Conservation (phyloP, 2,888 invertebrate genomes). For the Troides oblongomaculatus region DNA sequence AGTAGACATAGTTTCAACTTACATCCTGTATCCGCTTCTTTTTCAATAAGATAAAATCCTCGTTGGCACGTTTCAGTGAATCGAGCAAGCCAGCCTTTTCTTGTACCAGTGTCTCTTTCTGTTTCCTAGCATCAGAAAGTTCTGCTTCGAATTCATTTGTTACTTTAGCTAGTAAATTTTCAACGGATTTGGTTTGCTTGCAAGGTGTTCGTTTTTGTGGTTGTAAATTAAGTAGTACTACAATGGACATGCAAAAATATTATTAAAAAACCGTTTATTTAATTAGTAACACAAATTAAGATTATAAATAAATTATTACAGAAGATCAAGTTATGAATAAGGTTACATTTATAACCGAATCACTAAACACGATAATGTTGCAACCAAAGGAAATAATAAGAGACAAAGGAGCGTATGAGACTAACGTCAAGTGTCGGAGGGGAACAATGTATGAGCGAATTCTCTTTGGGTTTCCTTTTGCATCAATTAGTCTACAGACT, state of each 20-base stretch:
- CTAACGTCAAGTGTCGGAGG: too few species aligned
- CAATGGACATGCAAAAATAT: background rate
- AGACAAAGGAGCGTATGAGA: too few species aligned
- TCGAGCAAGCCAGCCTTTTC: slow-evolving; percentile 81
- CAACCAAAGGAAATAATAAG: too few species aligned
- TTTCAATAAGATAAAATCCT: slow-evolving; percentile 87
- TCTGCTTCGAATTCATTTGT: slow-evolving; percentile 71
- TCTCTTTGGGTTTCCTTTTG: too few species aligned
- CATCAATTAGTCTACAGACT: background rate
- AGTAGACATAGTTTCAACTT: slow-evolving; percentile 62
- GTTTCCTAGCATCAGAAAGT: slow-evolving; percentile 63
- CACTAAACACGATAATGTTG: too few species aligned
- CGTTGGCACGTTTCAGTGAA: slow-evolving; percentile 85
- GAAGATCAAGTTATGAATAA: too few species aligned
- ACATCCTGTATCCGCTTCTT: slow-evolving; percentile 90
- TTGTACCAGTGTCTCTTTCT: slow-evolving; percentile 70
- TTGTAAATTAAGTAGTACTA: slow-evolving; percentile 64
- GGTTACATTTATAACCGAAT: too few species aligned
- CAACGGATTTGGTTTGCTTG: slow-evolving; percentile 63
- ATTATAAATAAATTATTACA: too few species aligned
- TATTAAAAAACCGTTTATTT: background rate
- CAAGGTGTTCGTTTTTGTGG: slow-evolving; percentile 59
- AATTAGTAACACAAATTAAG: too few species aligned
- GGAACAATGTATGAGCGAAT: too few species aligned
- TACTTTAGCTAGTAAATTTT: slow-evolving; percentile 62